phyloP scores from a whole-genome alignment of 2,888 invertebrate species.

The Didymodactylos carnosus region DNA sequence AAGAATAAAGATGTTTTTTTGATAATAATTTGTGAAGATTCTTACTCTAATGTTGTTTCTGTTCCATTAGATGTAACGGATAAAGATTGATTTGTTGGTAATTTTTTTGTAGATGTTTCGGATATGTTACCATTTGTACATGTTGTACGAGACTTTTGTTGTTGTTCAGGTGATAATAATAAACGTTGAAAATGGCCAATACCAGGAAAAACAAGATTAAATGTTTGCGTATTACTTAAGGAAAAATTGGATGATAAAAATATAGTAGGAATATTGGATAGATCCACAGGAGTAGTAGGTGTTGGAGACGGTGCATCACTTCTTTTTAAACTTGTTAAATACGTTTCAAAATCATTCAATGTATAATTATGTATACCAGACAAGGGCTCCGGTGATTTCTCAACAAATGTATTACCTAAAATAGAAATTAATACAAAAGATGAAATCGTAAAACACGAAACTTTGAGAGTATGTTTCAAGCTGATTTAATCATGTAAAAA shows the following conservation, averaged over 20 bases:
- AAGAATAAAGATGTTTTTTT: too few species aligned
- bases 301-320: too few species aligned
- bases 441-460: too few species aligned
- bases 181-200: constrained; percentile 20
- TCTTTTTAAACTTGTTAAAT: not conserved
- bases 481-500: too few species aligned
- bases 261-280: constrained; percentile 38
- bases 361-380: not conserved
- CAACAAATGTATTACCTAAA: not conserved
- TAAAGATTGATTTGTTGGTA: not conserved
- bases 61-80: too few species aligned
- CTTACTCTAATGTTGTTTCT: too few species aligned
- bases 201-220: constrained; percentile 62
- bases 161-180: not conserved
- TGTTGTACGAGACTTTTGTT: not conserved
- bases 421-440: too few species aligned
- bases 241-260: constrained; percentile 60
- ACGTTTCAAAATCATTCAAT: not conserved
- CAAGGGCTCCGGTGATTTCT: not conserved
- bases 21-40: too few species aligned
- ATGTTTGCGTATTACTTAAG: constrained; percentile 57
- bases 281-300: not conserved
- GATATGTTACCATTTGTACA: not conserved
- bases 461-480: too few species aligned
- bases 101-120: not conserved